Evolutionary conservation across 2,888 invertebrate genomes (phyloP).

Genomic region (Isoperla grammatica): DNA sequence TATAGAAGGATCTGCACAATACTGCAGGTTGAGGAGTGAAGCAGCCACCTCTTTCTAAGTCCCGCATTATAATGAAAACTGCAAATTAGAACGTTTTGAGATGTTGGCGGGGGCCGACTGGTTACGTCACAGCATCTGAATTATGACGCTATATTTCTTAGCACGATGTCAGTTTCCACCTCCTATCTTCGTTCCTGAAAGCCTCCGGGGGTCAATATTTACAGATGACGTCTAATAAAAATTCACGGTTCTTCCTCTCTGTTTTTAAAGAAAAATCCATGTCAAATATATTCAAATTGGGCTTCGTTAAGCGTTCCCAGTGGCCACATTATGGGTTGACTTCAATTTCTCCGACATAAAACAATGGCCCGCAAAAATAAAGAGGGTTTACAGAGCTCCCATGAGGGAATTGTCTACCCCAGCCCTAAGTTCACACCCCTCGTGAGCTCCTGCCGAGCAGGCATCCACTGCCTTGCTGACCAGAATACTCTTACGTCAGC

Average conservation of each 20-base stretch:
- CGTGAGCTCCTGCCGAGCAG: neutral
- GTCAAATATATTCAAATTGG: slow-evolving; percentile 52
- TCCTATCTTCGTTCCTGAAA: slow-evolving; percentile 15
- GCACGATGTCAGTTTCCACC: no score
- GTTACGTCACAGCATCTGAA: no score
- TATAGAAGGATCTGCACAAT: no score
- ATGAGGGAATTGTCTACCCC: neutral
- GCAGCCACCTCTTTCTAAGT: no score
- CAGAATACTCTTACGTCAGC: slow-evolving; percentile 37
- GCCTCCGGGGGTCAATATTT: slow-evolving; percentile 43
- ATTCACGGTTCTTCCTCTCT: slow-evolving; percentile 24
- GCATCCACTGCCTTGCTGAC: no score
- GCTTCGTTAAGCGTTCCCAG: slow-evolving; percentile 41
- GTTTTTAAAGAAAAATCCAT: slow-evolving; percentile 44
- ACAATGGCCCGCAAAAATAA: slow-evolving; percentile 41
- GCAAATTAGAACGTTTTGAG: no score
- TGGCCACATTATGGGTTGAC: slow-evolving; percentile 45
- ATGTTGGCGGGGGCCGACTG: no score
- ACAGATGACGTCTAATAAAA: slow-evolving; percentile 43
- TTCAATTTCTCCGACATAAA: slow-evolving; percentile 50
- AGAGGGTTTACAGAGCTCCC: slow-evolving; percentile 21
- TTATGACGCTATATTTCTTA: no score
- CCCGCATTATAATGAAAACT: no score
- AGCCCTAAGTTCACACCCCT: neutral
- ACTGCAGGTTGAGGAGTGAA: no score